Evolutionary conservation across 2,113 vertebrate species (phyloP), one percentile per base, ranked within the genome.

Genomic region (Hyla sarda): DNA sequence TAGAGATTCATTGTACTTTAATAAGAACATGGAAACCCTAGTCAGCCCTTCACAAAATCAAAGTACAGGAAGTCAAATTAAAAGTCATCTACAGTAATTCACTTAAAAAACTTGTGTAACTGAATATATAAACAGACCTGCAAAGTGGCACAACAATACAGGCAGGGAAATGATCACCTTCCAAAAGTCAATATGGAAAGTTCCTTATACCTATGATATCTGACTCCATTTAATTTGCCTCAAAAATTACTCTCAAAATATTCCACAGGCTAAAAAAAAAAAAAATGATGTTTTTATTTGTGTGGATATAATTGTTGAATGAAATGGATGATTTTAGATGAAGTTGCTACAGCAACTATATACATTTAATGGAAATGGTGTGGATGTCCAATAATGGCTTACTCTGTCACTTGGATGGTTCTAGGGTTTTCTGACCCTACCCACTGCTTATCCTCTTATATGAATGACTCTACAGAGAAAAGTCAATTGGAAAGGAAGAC

Each of bases 61-160:
- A 92, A 90, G 86, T 93, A 92, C 92, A 92, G 89, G 90, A 91
- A 92, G 87, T 92, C 88, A 92, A 91, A 91, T 92, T 91, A 90
- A 92, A 92, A 88, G 89, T 90, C 90, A 91, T 92, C 91, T 95
- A 95, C 94, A 94, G 91, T 95, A 95, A 95, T 94, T 94, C 94
- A 95, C 90, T 95, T 94, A 95, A 95, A 95, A 95, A 94, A 79
- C 23, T 79, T 89, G 93, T 90, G 91, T 92, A 94, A 94, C 88
- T 95, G 94, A 95, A 95, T 92, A 92, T 95, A 95, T 94, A 94
- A 95, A 95, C 94, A 95, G 93, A 94, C 91, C 94, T 93, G 94
- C 92, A 92, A 81, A 92, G 93, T 91, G 94, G 94, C 92, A 93
- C 94, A 94, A 93, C 93, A 93, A 93, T 93, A 93, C 94, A 94